Conservation (phyloP, 2,797 vertebrate genomes). For the Rhabdophis nuchalis region DNA sequence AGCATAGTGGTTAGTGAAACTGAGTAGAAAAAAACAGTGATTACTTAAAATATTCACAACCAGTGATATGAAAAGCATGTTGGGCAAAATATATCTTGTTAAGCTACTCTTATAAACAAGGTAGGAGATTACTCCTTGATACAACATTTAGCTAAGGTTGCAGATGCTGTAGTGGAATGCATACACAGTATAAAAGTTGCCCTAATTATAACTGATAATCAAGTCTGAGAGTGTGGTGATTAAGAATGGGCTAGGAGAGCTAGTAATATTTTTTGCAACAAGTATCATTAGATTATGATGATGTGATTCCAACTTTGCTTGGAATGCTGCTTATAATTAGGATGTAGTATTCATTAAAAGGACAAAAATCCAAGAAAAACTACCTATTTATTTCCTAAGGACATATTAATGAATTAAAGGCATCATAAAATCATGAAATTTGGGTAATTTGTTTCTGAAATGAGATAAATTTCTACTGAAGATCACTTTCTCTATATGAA, state of each 20-base stretch:
- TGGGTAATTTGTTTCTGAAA: neutral
- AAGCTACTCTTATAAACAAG: neutral
- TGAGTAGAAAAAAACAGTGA: neutral
- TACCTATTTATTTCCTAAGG: neutral
- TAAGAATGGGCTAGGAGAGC: neutral
- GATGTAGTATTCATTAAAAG: neutral
- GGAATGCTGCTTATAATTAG: neutral
- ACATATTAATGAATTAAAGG: neutral
- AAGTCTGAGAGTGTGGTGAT: neutral
- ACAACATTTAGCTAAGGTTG: neutral
- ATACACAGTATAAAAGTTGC: neutral
- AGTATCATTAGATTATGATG: neutral
- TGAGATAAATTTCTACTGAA: neutral
- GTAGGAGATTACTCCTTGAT: neutral
- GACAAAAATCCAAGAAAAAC: neutral
- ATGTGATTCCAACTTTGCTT: neutral
- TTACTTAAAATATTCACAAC: constrained; percentile 8
- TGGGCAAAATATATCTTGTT: neutral
- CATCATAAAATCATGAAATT: neutral
- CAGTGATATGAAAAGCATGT: neutral
- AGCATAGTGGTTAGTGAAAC: neutral
- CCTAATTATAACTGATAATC: neutral
- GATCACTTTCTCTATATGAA: neutral
- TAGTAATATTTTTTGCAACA: neutral
- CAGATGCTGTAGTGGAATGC: neutral